Evolutionary conservation across 2,113 vertebrate species (phyloP).

Genomic region (Zosterops pallidus): DNA sequence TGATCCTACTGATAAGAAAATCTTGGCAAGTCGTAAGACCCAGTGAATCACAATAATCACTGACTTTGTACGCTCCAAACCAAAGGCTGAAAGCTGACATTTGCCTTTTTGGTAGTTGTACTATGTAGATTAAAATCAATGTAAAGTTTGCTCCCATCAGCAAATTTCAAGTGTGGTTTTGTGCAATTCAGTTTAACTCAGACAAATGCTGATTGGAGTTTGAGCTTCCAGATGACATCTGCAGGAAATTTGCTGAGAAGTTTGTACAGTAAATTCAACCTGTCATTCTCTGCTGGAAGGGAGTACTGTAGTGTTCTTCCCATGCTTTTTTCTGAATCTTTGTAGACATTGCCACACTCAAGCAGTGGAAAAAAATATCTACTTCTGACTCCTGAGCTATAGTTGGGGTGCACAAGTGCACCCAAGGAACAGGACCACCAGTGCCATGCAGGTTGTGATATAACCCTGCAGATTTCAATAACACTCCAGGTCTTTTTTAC

Average conservation of each 20-base stretch:
- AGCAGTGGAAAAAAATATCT: not conserved
- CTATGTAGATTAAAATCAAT: not conserved
- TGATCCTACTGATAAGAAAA: not conserved
- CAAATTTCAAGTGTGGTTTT: not conserved
- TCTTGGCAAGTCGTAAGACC: not conserved
- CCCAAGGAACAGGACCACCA: not conserved
- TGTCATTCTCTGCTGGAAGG: not conserved
- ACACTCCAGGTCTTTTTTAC: not conserved
- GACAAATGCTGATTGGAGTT: not conserved
- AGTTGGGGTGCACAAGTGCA: not conserved
- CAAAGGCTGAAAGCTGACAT: not conserved
- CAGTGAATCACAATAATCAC: not conserved
- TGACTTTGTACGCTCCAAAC: not conserved
- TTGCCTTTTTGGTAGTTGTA: not conserved
- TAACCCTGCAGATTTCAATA: not conserved
- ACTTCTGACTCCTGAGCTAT: not conserved
- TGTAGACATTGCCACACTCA: not conserved
- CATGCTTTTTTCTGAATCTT: not conserved
- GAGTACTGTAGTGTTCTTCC: not conserved
- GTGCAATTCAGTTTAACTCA: not conserved
- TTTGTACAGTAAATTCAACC: not conserved
- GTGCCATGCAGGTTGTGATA: not conserved
- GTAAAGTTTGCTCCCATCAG: not conserved
- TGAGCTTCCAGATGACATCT: not conserved
- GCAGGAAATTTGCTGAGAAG: not conserved